Evolutionary conservation across 2,888 invertebrate genomes (phyloP), one percentile per base, ranked within the genome.

Genomic region (Erebia ligea): DNA sequence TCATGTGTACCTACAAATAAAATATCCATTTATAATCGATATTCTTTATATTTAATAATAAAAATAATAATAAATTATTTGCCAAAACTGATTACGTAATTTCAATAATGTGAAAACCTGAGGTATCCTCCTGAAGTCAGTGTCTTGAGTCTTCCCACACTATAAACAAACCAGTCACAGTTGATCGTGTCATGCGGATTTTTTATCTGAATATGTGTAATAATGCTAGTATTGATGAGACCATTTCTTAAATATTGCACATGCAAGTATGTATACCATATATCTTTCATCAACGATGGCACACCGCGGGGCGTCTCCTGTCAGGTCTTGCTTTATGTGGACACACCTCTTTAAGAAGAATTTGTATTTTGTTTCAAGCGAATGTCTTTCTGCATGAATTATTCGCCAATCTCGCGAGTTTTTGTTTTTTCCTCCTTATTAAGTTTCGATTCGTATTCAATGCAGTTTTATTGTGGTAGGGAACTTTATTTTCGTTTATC

Each of bases 221-320:
- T 34, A 50, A 48, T 61, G 74, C 75, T 72, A 73, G 67, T 50
- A 52, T 56, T 66, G 57, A 54, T 71, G 69, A 76, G 70, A 70
- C 73, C 45, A 70, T 67, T 54, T 61, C 56, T 68, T 68, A 69
- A 66, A 71, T 66, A 62, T 69, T 69, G 25, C 67, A 58, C 65
- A 71, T 70, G 48, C 59, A 45, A 64, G 59, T 68, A 67, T 50
- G 54, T 78, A 80, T 80, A 78, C 79, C 81, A 79, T 81, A 78
- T 84, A 86, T 84, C 80, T 82, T 74, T 74, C 76, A 82, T 82
- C 82, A 79, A 80, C 67, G 74, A 69, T 62, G 63, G 73, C 74
- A 71, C 86, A 81, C 90, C 81, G 80, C 85, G 79, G 88, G 90
- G 88, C 82, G 89, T 84, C 87, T 78, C 78, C 75, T 84, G 85